Base-by-base conservation (phyloP, 1,140 invertebrate genomes). In the Triops longicaudatus region DNA sequence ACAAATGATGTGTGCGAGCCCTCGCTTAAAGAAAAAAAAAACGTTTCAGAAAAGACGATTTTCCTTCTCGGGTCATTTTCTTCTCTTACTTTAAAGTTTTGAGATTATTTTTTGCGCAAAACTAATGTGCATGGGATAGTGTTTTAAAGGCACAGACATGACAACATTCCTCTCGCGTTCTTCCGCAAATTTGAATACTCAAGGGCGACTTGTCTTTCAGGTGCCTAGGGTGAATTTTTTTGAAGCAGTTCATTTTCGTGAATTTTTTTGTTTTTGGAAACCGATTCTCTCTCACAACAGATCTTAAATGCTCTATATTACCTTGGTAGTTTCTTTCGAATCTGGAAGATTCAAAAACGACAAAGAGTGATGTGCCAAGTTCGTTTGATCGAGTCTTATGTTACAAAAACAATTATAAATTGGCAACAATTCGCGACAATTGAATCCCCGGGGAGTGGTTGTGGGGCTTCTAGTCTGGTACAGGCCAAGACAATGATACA, bases 121-220 rank as follows among this genome's bases (percentile, higher is more conserved):
- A 63, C 50, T n/a, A 63, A 63, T 63, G 50, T 63, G 50, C 22
- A n/a, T 63, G 50, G 50, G 50, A 63, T 63, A 63, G 50, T 22
- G 50, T 63, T 37, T 37, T 63, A 63, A n/a, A 9, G 50, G 50
- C 50, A 63, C 50, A 63, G 50, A 63, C 14, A 63, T 63, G 50
- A 22, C 50, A 22, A 63, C 50, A 63, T 63, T 63, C 50, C 50
- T 63, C n/a, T 63, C 50, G 14, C 50, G 50, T 63, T 63, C 50
- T 63, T 63, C 50, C 50, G 50, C 50, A 63, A 63, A n/a, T 63
- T 63, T 63, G 50, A 63, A 63, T 63, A 63, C 50, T 63, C 50
- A 63, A 63, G 50, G 50, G 50, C 50, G 50, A 63, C 50, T 63
- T 63, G 50, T 63, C 50, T 63, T 63, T 63, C 50, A 63, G 10